Evolutionary conservation across 2,797 vertebrate species (phyloP).

Genomic region (Clarias pachynema): DNA sequence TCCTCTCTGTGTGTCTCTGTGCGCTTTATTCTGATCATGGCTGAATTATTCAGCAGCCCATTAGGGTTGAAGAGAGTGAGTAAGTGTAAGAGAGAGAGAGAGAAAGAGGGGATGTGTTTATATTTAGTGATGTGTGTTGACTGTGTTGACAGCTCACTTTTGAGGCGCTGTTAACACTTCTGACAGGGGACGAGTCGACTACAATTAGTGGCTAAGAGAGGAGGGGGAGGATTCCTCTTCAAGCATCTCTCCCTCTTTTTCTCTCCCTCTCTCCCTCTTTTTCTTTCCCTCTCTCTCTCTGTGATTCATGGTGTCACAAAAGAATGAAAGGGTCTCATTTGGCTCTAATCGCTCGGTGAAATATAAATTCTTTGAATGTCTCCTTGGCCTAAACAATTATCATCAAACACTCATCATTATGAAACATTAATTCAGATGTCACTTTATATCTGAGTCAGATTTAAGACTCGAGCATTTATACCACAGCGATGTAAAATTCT

Average conservation of each 20-base stretch:
- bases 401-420: constrained; percentile 11
- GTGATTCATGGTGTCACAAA: not conserved
- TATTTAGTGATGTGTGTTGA: constrained; percentile 78
- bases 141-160: constrained; percentile 73
- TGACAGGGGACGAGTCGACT: constrained; percentile 70
- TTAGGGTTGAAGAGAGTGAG: constrained; percentile 72
- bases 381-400: not conserved
- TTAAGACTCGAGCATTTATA: not conserved
- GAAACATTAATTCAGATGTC: not conserved
- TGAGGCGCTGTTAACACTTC: constrained; percentile 70
- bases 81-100: not conserved
- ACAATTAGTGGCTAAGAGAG: constrained; percentile 76
- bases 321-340: not conserved
- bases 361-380: not conserved
- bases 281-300: not conserved
- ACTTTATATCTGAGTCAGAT: not conserved
- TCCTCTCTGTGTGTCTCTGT: constrained; percentile 56
- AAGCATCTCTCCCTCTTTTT: constrained; percentile 55
- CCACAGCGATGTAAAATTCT: not conserved
- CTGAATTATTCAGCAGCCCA: constrained; percentile 86
- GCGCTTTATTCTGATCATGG: constrained; percentile 79
- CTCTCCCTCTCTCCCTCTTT: constrained; percentile 20
- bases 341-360: not conserved
- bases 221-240: constrained; percentile 53
- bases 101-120: constrained; percentile 72